Conservation (phyloP, 2,797 vertebrate genomes). For the Clarias laeviceps region DNA sequence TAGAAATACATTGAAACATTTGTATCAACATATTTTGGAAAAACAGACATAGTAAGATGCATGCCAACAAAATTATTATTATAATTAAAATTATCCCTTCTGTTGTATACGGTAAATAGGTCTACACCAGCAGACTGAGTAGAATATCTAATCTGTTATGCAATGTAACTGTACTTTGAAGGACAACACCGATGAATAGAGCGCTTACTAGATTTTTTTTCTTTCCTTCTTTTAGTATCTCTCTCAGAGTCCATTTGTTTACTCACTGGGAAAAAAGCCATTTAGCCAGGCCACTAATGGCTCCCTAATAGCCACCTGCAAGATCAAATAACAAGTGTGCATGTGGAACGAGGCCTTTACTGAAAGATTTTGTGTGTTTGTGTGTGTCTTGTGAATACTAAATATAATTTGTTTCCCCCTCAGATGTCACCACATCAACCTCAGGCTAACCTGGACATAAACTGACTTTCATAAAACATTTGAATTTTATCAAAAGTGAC, state of each 20-base stretch:
- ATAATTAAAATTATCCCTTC: too few relatives aligned
- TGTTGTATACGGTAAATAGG: too few relatives aligned
- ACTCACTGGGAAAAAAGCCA: slow-evolving; percentile 74
- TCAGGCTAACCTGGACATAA: slow-evolving; percentile 45
- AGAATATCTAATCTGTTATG: neutral
- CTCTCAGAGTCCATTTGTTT: slow-evolving; percentile 71
- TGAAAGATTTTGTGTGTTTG: slow-evolving; percentile 18
- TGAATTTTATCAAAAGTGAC: slow-evolving; percentile 28
- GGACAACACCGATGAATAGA: slow-evolving; percentile 24
- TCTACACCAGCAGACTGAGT: neutral
- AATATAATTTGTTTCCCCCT: slow-evolving; percentile 44
- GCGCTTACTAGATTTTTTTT: slow-evolving; percentile 58
- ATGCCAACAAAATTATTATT: too few relatives aligned
- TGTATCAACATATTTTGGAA: too few relatives aligned
- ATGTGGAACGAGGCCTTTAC: slow-evolving; percentile 36
- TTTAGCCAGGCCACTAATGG: slow-evolving; percentile 72
- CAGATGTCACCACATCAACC: slow-evolving; percentile 69
- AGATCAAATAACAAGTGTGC: slow-evolving; percentile 48
- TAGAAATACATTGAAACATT: too few relatives aligned
- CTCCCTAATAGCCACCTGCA: slow-evolving; percentile 61
- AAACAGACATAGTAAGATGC: too few relatives aligned
- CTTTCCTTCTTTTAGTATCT: slow-evolving; percentile 61
- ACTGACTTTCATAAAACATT: slow-evolving; percentile 27
- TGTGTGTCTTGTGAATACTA: slow-evolving; percentile 15
- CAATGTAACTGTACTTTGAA: slow-evolving; percentile 6